These are phyloP conservation scores for Drosophila setosimentum DNA, from an alignment of 2,888 invertebrate species.

Conservation along the genomic window DNA sequence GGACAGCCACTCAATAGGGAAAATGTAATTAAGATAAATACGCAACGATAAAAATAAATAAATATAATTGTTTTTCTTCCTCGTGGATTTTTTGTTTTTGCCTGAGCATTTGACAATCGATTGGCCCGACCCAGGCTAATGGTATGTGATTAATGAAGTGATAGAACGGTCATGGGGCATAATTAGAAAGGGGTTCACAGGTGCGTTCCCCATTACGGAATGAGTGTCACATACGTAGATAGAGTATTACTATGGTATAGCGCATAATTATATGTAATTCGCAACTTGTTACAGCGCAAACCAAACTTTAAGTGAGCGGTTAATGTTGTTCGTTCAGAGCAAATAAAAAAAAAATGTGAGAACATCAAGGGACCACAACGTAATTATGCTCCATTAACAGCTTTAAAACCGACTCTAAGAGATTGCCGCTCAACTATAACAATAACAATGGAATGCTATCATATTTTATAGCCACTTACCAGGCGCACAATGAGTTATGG, in stretches of 20 bases:
- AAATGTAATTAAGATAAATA: conserved; percentile 81
- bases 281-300: conserved; percentile 39
- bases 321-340: not conserved
- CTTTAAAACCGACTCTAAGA: conserved; percentile 15
- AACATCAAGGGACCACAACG: conserved; percentile 15
- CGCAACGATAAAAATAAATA: conserved; percentile 76
- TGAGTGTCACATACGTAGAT: conserved; percentile 20
- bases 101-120: conserved; percentile 64
- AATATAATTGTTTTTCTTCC: conserved; percentile 73
- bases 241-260: too few species aligned
- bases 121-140: conserved; percentile 62
- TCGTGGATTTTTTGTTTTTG: conserved; percentile 18
- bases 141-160: conserved; percentile 73
- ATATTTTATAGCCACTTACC: conserved; percentile 34
- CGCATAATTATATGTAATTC: conserved; percentile 32
- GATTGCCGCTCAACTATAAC: conserved; percentile 5
- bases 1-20: conserved; percentile 68
- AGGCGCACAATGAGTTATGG: conserved; percentile 21
- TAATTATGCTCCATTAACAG: conserved; percentile 42
- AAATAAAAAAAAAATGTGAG: not conserved
- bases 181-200: conserved; percentile 37
- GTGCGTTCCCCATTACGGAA: conserved; percentile 28
- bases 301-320: conserved; percentile 1
- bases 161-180: conserved; percentile 28
- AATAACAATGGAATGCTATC: conserved; percentile 18